Evolutionary conservation across 2,797 vertebrate genomes (phyloP).

Genomic region (Megaceryle alcyon): DNA sequence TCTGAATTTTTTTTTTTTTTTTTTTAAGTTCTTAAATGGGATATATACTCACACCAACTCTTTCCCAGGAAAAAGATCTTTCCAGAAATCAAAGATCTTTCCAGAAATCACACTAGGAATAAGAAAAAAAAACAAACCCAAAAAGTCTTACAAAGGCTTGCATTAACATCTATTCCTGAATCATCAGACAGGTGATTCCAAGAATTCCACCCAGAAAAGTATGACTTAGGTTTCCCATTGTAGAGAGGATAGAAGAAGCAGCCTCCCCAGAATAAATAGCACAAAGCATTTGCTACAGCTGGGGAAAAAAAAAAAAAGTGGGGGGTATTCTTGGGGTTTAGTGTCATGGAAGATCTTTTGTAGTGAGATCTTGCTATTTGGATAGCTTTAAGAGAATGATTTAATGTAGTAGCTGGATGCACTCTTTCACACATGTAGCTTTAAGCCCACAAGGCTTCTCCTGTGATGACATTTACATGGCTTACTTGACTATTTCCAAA

Average conservation of each 20-base stretch:
- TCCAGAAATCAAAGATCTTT: background rate
- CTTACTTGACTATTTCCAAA: background rate
- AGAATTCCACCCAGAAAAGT: background rate
- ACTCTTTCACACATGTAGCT: background rate
- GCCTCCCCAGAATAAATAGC: background rate
- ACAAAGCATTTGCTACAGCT: background rate
- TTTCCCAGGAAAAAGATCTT: background rate
- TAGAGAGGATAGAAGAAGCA: background rate
- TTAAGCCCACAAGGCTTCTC: background rate
- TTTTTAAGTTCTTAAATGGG: background rate
- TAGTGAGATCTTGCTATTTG: background rate
- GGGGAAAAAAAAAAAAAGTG: background rate
- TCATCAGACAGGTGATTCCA: background rate
- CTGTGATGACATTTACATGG: background rate
- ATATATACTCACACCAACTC: background rate
- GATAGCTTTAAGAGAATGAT: background rate
- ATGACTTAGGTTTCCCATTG: background rate
- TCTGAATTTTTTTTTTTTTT: background rate
- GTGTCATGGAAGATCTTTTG: background rate
- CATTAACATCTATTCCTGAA: background rate
- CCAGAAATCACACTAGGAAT: background rate
- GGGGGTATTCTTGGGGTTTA: background rate
- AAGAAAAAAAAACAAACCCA: background rate
- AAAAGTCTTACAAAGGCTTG: background rate
- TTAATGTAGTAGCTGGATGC: background rate